Evolutionary conservation across 2,113 vertebrate species (phyloP).

Genomic region (Siniperca chuatsi): DNA sequence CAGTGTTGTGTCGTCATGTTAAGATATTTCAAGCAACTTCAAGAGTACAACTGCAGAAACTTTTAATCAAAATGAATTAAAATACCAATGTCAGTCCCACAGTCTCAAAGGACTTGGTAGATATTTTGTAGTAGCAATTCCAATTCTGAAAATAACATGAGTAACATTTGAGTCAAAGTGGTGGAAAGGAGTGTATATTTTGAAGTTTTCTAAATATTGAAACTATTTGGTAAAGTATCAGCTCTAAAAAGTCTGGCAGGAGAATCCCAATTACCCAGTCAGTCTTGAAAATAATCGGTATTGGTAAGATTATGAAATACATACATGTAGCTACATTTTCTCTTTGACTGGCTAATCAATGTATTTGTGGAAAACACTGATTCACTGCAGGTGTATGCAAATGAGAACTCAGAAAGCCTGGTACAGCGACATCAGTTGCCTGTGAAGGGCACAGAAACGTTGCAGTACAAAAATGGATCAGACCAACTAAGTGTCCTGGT

Average conservation of each 20-base stretch:
- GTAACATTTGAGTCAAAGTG: no score
- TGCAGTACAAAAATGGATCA: slow-evolving; percentile 33
- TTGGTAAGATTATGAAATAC: no score
- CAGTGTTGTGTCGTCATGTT: background rate
- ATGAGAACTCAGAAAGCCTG: background rate
- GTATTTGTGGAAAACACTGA: background rate
- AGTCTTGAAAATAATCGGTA: no score
- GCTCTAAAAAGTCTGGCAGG: background rate
- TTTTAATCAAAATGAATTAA: background rate
- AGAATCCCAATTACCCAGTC: no score
- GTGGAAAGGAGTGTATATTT: no score
- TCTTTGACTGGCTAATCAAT: background rate
- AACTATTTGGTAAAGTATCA: background rate
- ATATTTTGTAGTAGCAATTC: no score
- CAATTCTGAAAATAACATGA: no score
- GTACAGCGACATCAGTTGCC: background rate
- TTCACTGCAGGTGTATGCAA: slow-evolving; percentile 4
- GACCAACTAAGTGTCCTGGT: slow-evolving; percentile 13
- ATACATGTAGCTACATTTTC: background rate
- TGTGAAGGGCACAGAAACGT: slow-evolving; percentile 8
- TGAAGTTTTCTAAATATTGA: background rate
- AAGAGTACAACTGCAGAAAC: background rate
- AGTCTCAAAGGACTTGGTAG: no score
- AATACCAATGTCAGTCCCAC: background rate
- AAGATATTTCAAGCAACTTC: background rate